A percentile compares a stretch with the other conserved stretches of the same genome.
Evolutionary conservation across 2,113 vertebrate species (phyloP).

Genomic region (Chloropsis hardwickii): DNA sequence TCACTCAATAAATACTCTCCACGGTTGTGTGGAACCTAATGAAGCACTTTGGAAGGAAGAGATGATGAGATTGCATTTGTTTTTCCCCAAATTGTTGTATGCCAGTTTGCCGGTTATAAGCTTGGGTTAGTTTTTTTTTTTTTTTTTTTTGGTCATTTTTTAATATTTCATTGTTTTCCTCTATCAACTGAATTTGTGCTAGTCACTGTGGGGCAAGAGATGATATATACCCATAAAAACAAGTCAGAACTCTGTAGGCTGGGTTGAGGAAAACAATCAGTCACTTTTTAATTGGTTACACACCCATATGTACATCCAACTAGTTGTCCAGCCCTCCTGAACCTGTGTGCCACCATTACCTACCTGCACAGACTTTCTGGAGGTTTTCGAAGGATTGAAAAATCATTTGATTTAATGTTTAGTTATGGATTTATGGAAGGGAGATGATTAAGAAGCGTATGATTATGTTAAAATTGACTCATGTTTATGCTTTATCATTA

Average conservation of each 20-base stretch:
- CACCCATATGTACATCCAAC: background rate
- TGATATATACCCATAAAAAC: background rate
- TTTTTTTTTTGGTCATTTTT: background rate
- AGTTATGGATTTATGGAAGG: background rate
- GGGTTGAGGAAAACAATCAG: slow-evolving; percentile 13
- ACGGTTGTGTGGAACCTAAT: rapidly evolving
- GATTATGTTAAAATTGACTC: background rate
- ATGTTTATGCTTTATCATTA: background rate
- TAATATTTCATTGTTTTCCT: background rate
- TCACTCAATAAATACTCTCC: background rate
- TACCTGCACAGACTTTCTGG: background rate
- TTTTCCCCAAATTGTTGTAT: background rate
- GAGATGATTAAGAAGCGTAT: background rate
- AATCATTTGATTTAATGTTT: background rate
- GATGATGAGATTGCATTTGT: background rate
- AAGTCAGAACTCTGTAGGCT: background rate
- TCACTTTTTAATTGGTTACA: slow-evolving; percentile 45
- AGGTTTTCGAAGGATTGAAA: background rate
- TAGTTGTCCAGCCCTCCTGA: background rate
- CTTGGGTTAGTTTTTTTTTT: background rate
- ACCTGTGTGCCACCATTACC: background rate
- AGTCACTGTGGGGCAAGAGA: background rate
- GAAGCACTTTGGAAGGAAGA: background rate
- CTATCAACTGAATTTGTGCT: background rate
- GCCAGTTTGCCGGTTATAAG: background rate